These are phyloP conservation scores for Echinometra lucunter DNA, from an alignment of 53 echinoderm and acorn worm species.

Conservation along the genomic window DNA sequence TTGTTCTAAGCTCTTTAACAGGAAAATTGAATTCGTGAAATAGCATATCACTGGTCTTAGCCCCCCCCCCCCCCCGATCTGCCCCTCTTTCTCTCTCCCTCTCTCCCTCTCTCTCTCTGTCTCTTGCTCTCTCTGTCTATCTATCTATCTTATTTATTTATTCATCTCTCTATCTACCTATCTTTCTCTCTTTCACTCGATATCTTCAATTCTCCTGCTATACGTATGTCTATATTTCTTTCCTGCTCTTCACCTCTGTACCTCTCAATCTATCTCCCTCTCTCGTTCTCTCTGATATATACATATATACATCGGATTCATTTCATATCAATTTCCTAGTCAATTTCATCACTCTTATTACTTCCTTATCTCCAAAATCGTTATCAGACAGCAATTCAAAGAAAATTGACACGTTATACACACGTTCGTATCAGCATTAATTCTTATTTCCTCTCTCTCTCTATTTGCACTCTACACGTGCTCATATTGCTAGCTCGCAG, in stretches of 20 bases:
- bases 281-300: background rate
- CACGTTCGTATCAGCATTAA: background rate
- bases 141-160: background rate
- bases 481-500: background rate
- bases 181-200: background rate
- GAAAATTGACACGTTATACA: constrained; percentile 32
- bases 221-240: background rate
- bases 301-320: background rate
- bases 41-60: too few species aligned
- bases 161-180: background rate
- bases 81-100: too few species aligned
- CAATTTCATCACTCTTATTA: constrained; percentile 6
- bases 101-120: too few species aligned
- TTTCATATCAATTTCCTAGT: constrained; percentile 28
- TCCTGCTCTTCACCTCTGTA: background rate
- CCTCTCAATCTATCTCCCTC: background rate
- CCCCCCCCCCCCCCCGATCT: too few species aligned
- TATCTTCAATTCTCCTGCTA: background rate
- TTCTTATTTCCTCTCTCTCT: background rate
- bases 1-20: too few species aligned
- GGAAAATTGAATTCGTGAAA: too few species aligned
- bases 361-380: constrained; percentile 26
- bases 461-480: constrained; percentile 3
- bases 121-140: too few species aligned
- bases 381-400: background rate